phyloP scores from a whole-genome alignment of 2,113 vertebrate genomes.

The Rhagologus leucostigma region DNA sequence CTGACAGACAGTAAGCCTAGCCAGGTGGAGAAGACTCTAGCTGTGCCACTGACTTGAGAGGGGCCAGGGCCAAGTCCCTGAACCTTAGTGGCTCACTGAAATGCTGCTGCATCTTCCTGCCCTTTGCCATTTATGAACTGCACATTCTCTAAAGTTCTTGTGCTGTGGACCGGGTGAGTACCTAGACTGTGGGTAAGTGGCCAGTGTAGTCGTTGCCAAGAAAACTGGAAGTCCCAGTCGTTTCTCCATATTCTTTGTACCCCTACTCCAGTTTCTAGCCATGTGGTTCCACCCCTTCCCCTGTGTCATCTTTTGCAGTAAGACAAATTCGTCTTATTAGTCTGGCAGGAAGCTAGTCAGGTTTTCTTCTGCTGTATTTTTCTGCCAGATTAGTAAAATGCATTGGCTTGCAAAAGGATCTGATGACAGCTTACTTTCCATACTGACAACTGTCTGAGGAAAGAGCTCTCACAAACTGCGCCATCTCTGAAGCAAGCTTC shows the following conservation, averaged over 20 bases:
- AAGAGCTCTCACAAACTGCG: background rate
- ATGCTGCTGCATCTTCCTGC: background rate
- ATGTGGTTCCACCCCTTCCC: constrained; percentile 21
- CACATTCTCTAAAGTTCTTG: background rate
- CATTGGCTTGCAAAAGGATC: constrained; percentile 24
- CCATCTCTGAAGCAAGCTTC: background rate
- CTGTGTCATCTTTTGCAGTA: constrained; percentile 27
- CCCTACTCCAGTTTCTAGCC: background rate
- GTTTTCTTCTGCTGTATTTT: constrained; percentile 30
- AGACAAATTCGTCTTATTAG: background rate
- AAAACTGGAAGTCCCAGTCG: background rate
- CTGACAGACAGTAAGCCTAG: background rate
- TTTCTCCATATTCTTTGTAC: background rate
- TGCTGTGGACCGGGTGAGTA: background rate
- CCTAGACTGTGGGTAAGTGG: background rate
- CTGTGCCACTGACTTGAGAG: background rate
- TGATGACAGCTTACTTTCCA: constrained; percentile 55
- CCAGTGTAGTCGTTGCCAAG: background rate
- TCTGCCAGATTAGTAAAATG: constrained; percentile 51
- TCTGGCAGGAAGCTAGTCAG: constrained; percentile 34
- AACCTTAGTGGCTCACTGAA: background rate
- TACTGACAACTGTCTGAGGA: constrained; percentile 38
- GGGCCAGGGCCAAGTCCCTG: background rate
- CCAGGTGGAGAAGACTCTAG: background rate
- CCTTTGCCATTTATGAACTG: background rate